phyloP scores from a whole-genome alignment of 2,113 vertebrate genomes.

The Scalopus aquaticus region DNA sequence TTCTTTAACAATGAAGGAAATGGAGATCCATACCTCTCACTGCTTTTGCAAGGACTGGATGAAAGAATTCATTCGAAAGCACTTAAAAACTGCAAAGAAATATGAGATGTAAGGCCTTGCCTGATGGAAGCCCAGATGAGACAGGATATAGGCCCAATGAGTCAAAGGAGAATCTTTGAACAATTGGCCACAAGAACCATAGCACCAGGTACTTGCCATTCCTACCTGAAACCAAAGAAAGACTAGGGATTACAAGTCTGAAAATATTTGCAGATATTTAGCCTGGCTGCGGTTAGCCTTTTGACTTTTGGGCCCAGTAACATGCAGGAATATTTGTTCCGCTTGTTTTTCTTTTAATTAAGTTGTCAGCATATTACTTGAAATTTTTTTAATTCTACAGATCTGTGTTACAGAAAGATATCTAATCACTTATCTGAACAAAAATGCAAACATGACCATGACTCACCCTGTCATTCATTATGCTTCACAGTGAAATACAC shows the following conservation, averaged over 20 bases:
- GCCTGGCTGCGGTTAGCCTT: background rate
- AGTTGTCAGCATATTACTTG: slow-evolving; percentile 39
- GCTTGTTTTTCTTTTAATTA: slow-evolving; percentile 56
- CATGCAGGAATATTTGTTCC: background rate
- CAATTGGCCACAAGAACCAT: background rate
- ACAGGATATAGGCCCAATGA: background rate
- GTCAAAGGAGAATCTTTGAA: background rate
- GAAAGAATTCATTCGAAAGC: background rate
- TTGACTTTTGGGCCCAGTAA: slow-evolving; percentile 48
- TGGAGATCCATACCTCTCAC: background rate
- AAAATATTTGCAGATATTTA: slow-evolving; percentile 39
- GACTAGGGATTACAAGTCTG: background rate
- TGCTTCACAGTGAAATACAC: background rate
- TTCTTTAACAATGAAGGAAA: background rate
- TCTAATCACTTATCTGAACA: slow-evolving; percentile 2
- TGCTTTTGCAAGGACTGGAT: background rate
- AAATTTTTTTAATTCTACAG: slow-evolving; percentile 11
- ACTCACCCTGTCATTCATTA: background rate
- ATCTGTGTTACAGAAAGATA: background rate
- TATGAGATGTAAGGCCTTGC: background rate
- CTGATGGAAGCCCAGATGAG: background rate
- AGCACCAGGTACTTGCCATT: background rate
- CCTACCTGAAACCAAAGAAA: background rate
- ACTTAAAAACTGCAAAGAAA: background rate
- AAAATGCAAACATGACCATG: background rate